Evolutionary conservation across 2,888 invertebrate species (phyloP).

Genomic region (Himalopsyche tibetana): DNA sequence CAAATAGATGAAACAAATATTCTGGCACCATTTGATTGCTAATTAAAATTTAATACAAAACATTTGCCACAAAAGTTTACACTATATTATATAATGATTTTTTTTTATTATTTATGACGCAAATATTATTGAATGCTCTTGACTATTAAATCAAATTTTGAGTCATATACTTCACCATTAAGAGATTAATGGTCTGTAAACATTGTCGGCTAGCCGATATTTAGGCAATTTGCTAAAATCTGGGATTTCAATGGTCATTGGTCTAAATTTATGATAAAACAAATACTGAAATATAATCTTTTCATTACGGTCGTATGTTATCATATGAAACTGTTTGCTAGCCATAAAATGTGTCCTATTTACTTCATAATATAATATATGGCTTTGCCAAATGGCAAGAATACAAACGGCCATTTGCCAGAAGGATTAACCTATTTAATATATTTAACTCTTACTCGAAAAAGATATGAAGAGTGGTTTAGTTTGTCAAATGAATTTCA

Average conservation of each 20-base stretch:
- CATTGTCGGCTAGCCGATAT: background rate
- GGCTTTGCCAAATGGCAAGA: background rate
- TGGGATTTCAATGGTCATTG: background rate
- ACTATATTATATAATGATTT: no score
- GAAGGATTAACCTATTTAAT: background rate
- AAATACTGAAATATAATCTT: slow-evolving; percentile 13
- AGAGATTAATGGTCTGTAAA: background rate
- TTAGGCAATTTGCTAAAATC: background rate
- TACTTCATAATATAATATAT: slow-evolving; percentile 9
- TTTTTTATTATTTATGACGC: no score
- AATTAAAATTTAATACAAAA: no score
- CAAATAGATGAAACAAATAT: no score
- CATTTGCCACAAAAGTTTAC: no score
- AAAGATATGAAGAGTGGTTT: no score
- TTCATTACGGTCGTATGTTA: background rate
- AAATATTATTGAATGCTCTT: no score
- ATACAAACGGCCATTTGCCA: background rate
- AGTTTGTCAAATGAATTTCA: no score
- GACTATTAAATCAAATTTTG: no score
- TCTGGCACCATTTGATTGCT: no score
- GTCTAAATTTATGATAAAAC: background rate
- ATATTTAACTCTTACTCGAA: background rate
- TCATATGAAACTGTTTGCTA: background rate
- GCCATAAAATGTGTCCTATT: slow-evolving; percentile 16
- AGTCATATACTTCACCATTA: no score